A percentile compares a stretch with the other conserved stretches of the same genome.
Evolutionary conservation across 2,797 vertebrate species (phyloP).

Genomic region (Notamacropus eugenii): DNA sequence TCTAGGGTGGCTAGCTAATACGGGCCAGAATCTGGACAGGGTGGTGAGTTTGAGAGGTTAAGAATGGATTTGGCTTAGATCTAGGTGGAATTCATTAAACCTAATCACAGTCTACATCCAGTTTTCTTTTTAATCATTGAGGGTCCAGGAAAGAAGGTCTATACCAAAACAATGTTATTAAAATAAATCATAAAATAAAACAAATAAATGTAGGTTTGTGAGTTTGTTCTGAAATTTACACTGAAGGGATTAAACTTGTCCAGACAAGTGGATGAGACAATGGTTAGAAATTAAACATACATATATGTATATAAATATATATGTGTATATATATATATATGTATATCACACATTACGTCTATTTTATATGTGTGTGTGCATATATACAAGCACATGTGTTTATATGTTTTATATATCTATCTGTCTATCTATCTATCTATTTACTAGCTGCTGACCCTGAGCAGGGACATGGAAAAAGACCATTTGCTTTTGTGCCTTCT

Average conservation of each 20-base stretch:
- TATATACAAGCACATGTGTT: background rate
- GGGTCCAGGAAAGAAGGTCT: slow-evolving; percentile 29
- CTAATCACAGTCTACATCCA: slow-evolving; percentile 48
- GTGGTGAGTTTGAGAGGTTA: slow-evolving; percentile 13
- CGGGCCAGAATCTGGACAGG: background rate
- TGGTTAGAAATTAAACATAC: background rate
- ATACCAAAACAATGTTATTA: slow-evolving; percentile 10
- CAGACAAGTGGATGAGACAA: background rate
- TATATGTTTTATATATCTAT: background rate
- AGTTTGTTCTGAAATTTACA: slow-evolving; percentile 32
- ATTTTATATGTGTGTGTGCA: background rate
- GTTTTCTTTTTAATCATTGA: slow-evolving; percentile 67
- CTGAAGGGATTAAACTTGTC: background rate
- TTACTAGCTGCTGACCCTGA: background rate
- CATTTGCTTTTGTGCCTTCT: background rate
- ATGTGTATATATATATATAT: background rate
- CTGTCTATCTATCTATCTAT: no score
- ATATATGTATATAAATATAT: background rate
- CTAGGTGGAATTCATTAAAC: slow-evolving; percentile 63
- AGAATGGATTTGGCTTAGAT: slow-evolving; percentile 43
- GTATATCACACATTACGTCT: background rate
- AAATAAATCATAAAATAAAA: slow-evolving; percentile 60
- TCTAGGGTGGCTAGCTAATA: slow-evolving; percentile 17
- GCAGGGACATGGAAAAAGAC: background rate
- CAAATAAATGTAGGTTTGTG: slow-evolving; percentile 47